These are phyloP conservation scores for Labia minor DNA, from an alignment of 2,888 invertebrate species.

Conservation along the genomic window DNA sequence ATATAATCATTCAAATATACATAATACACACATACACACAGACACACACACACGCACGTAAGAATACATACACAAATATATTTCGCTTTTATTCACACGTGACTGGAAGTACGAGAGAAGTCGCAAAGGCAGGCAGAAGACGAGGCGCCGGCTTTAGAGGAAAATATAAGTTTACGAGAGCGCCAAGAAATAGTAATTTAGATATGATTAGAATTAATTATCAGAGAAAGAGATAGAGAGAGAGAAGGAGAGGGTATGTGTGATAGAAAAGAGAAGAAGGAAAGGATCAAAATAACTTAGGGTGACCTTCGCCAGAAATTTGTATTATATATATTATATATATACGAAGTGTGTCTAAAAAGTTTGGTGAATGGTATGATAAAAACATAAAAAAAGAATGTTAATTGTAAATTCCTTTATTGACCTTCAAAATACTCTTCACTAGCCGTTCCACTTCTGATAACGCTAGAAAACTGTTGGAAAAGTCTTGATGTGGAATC, in stretches of 20 bases:
- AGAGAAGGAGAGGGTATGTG: too few relatives aligned
- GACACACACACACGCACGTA: background rate
- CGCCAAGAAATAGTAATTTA: background rate
- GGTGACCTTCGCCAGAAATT: background rate
- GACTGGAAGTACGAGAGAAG: background rate
- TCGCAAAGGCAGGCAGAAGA: constrained; percentile 4
- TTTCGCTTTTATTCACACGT: background rate
- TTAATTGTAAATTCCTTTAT: too few relatives aligned
- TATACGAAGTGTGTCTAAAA: too few relatives aligned
- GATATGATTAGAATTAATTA: too few relatives aligned
- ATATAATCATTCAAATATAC: background rate
- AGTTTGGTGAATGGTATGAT: too few relatives aligned
- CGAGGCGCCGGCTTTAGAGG: background rate
- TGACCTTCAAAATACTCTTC: too few relatives aligned
- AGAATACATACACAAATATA: background rate
- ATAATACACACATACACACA: background rate
- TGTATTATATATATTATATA: too few relatives aligned
- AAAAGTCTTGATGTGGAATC: too few relatives aligned
- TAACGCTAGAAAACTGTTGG: too few relatives aligned
- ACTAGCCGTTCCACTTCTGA: too few relatives aligned
- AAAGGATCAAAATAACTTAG: background rate
- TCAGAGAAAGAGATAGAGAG: too few relatives aligned
- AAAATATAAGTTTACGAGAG: background rate
- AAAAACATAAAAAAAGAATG: too few relatives aligned
- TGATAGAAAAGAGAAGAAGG: background rate